These are phyloP conservation scores for Callaeas wilsoni DNA, from an alignment of 2,113 vertebrate genomes.

Conservation along the genomic window DNA sequence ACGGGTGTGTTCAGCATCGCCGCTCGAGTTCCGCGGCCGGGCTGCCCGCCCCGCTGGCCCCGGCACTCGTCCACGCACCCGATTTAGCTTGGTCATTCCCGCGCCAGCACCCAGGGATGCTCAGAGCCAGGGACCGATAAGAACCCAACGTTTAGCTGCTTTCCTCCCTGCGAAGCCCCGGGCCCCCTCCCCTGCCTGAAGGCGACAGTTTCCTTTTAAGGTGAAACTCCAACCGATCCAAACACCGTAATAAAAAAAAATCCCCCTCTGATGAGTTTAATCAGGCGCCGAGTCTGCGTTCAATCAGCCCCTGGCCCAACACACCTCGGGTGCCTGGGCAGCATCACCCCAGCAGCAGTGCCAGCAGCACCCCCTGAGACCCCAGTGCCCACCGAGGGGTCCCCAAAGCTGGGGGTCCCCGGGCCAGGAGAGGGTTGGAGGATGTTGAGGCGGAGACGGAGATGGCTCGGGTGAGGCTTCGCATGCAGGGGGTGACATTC, in stretches of 20 bases:
- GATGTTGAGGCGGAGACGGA: not conserved
- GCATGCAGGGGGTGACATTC: slow-evolving; percentile 12
- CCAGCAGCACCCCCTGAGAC: not conserved
- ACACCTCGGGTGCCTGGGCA: not conserved
- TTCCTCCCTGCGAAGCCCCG: not conserved
- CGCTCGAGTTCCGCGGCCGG: not conserved
- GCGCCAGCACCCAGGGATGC: not conserved
- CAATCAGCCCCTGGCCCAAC: not conserved
- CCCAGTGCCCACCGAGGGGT: not conserved
- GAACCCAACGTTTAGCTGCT: not conserved
- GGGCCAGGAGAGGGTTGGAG: not conserved
- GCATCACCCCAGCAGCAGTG: not conserved
- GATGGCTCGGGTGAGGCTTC: not conserved
- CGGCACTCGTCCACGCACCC: not conserved
- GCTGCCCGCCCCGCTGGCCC: not conserved
- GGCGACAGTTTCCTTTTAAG: slow-evolving; percentile 43
- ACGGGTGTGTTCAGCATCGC: not conserved
- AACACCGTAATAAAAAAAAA: not conserved
- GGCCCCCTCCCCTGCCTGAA: not conserved
- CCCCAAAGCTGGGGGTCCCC: not conserved
- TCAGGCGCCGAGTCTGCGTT: not conserved
- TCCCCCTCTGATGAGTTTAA: not conserved
- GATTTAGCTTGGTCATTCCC: not conserved
- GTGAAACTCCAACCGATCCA: not conserved
- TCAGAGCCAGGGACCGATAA: not conserved